A percentile compares a stretch with the other conserved stretches of the same genome.
Conservation (phyloP, 2,797 vertebrate species). For the Sebastes iracundus region DNA sequence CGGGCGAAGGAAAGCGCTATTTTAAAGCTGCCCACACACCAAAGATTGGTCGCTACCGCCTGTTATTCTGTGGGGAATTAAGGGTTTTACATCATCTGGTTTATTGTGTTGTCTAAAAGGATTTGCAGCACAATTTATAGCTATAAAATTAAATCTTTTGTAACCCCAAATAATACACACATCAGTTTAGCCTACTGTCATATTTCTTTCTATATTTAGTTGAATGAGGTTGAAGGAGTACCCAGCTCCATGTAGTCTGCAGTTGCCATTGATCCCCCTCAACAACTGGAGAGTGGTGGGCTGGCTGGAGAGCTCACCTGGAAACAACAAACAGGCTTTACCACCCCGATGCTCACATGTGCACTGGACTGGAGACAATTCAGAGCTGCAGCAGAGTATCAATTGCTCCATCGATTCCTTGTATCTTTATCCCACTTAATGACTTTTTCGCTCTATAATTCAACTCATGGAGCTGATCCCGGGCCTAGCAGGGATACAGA, state of each 20-base stretch:
- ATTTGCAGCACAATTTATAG: slow-evolving; percentile 48
- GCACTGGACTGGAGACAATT: slow-evolving; percentile 70
- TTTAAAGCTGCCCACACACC: slow-evolving; percentile 72
- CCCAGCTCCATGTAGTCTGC: slow-evolving; percentile 2
- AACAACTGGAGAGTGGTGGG: slow-evolving; percentile 46
- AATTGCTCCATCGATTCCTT: slow-evolving; percentile 76
- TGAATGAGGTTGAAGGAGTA: not conserved
- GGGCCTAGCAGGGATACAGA: slow-evolving; percentile 42
- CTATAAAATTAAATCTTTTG: slow-evolving; percentile 37
- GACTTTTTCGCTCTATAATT: slow-evolving; percentile 71
- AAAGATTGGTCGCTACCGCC: slow-evolving; percentile 48
- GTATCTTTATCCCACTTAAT: slow-evolving; percentile 78
- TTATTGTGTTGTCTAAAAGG: slow-evolving; percentile 61
- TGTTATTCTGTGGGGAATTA: slow-evolving; percentile 61
- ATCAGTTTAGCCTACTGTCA: not conserved
- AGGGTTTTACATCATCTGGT: slow-evolving; percentile 55
- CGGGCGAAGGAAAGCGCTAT: slow-evolving; percentile 30
- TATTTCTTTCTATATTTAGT: not conserved
- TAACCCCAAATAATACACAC: slow-evolving; percentile 23
- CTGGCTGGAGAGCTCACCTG: slow-evolving; percentile 70
- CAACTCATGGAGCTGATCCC: slow-evolving; percentile 61
- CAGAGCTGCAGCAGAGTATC: slow-evolving; percentile 59
- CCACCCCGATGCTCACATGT: slow-evolving; percentile 62
- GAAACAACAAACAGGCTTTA: slow-evolving; percentile 69
- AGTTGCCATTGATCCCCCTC: slow-evolving; percentile 51